phyloP scores from a whole-genome alignment of 2,888 invertebrate species.

The Pollenia griseotomentosa region DNA sequence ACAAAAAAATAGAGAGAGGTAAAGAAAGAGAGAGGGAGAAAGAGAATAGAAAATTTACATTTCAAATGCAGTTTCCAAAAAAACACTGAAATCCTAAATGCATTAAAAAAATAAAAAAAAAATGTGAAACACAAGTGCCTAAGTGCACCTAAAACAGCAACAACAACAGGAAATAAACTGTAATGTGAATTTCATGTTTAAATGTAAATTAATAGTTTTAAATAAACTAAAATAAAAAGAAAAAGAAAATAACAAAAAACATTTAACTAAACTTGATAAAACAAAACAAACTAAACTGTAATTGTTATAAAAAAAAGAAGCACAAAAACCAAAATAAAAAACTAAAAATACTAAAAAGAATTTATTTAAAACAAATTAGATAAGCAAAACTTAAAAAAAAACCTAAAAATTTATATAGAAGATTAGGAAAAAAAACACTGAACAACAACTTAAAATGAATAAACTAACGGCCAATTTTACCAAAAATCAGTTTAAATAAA shows the following conservation, averaged over 20 bases:
- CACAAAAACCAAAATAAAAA: neutral
- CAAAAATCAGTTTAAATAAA: too few species aligned
- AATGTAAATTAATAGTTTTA: constrained; percentile 67
- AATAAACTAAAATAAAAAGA: constrained; percentile 50
- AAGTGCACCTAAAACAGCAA: neutral
- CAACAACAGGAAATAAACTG: constrained; percentile 27
- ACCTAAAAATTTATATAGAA: neutral
- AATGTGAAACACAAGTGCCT: constrained; percentile 35
- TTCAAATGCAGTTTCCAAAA: constrained; percentile 24
- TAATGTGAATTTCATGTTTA: constrained; percentile 69
- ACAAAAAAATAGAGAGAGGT: neutral
- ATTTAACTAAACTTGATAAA: neutral
- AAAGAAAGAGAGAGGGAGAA: neutral
- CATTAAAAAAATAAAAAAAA: constrained; percentile 38
- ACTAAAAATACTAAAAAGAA: constrained; percentile 3
- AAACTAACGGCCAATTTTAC: too few species aligned
- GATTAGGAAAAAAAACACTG: constrained; percentile 24
- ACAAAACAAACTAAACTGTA: constrained; percentile 47
- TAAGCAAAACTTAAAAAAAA: constrained; percentile 13
- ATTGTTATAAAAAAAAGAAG: constrained; percentile 41
- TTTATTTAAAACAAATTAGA: constrained; percentile 21
- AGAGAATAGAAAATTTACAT: constrained; percentile 16
- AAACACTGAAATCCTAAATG: constrained; percentile 37
- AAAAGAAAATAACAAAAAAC: constrained; percentile 31
- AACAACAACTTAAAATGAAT: constrained; percentile 3